A percentile compares a stretch with the other conserved stretches of the same genome.
Conservation (phyloP, 2,113 vertebrate species). For the Eonycteris spelaea region DNA sequence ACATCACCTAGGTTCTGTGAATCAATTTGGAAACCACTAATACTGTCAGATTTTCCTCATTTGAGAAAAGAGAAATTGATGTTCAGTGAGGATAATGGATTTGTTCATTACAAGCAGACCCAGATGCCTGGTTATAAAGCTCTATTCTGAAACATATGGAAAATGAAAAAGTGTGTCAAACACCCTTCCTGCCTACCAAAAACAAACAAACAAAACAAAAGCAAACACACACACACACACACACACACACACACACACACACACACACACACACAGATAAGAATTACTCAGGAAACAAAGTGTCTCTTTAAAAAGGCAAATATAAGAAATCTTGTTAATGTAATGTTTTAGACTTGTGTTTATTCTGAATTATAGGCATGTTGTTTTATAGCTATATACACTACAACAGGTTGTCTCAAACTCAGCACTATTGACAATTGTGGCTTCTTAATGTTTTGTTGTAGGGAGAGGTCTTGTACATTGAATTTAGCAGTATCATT, state of each 20-base stretch:
- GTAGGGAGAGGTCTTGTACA: not conserved
- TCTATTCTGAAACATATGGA: not conserved
- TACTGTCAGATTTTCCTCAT: not conserved
- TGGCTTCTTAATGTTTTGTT: not conserved
- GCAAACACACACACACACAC: not conserved
- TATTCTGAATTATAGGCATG: not conserved
- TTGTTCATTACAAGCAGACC: not conserved
- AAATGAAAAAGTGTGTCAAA: not conserved
- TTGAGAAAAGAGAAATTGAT: not conserved
- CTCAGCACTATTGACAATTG: not conserved
- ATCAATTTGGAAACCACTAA: not conserved
- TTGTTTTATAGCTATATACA: not conserved
- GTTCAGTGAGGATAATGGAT: not conserved
- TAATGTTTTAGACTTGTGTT: not conserved
- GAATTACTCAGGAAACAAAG: not conserved
- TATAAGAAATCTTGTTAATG: not conserved
- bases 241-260: not conserved
- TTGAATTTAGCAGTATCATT: not conserved
- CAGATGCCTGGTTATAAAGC: not conserved
- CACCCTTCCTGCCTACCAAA: not conserved
- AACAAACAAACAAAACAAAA: not conserved
- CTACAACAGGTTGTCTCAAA: not conserved
- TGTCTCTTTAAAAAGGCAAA: not conserved
- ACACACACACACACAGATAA: not conserved
- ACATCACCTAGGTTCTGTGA: not conserved